Evolutionary conservation across 2,113 vertebrate genomes (phyloP), one percentile per base, ranked within the genome.

Genomic region (Cariama cristata): DNA sequence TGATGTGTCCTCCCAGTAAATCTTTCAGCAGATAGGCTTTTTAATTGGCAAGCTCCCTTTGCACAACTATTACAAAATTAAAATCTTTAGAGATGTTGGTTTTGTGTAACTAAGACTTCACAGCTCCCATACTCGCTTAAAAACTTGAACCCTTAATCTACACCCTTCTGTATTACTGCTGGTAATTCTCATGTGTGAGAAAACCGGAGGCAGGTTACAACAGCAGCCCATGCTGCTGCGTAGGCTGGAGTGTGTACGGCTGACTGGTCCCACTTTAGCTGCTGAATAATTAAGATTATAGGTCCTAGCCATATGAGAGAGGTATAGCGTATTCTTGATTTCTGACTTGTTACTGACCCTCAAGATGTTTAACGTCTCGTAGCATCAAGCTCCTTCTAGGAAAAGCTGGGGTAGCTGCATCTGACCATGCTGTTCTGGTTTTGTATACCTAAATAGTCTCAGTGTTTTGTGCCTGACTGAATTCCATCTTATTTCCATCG

Each of bases 1-100:
- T 0, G 1, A 35, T 27, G 3, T 35, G 22, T 60, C 2, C 9
- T 15, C 17, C 8, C 26, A 30, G n/a, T 18, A 49, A 69, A 49
- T 42, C 32, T 84, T 87, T 27, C 55, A 38, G 23, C 11, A n/a
- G 17, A 20, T 45, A 32, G 1, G 14, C 3, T 79, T 93, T 77
- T 71, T 49, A 47, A 22, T 9, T 35, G 56, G 27, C 24, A 12
- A 50, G 8, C 0, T 9, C 21, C 33, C n/a, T 81, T 81, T 49
- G 18, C 23, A 63, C 8, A 12, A 7, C 40, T 45, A 14, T 12
- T 13, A 13, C 22, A 22, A 63, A 59, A 40, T 4, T 12, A 40
- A 49, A 33, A 49, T 8, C 7, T 28, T 17, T 5, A 47, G 18
- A 3, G 20, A 14, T 0, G 0, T 66, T 55, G 14, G 0, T 33